A percentile compares a stretch with the other conserved stretches of the same genome.
phyloP scores from a whole-genome alignment of 2,797 vertebrate genomes.

The Orestias chungarensis region DNA sequence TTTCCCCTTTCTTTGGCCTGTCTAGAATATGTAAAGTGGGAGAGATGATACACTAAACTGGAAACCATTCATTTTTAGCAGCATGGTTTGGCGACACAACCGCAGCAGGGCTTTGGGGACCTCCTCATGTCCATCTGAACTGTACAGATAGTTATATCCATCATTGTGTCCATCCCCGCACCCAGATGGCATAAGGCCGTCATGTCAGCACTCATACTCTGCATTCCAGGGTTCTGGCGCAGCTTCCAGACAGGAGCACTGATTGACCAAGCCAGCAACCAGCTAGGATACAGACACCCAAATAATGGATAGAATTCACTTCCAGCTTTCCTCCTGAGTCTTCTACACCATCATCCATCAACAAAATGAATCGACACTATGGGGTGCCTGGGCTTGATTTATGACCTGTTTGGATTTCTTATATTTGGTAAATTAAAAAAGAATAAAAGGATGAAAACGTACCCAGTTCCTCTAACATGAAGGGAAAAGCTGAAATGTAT shows the following conservation, averaged over 20 bases:
- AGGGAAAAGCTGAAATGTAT: constrained; percentile 22
- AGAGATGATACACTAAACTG: constrained; percentile 56
- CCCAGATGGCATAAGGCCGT: constrained; percentile 81
- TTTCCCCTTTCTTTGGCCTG: constrained; percentile 39
- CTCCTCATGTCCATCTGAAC: constrained; percentile 65
- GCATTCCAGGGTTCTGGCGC: constrained; percentile 73
- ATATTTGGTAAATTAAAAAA: constrained; percentile 56
- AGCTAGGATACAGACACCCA: constrained; percentile 57
- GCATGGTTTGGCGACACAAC: constrained; percentile 69
- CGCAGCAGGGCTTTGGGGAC: constrained; percentile 64
- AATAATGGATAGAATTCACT: constrained; percentile 69
- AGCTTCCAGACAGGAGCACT: constrained; percentile 52
- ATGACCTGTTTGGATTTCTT: constrained; percentile 48
- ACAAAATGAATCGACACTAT: constrained; percentile 66
- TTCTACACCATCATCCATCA: constrained; percentile 66
- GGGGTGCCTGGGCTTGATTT: constrained; percentile 54
- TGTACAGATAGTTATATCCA: constrained; percentile 60
- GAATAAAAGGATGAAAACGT: constrained; percentile 48
- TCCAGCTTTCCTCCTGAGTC: constrained; percentile 71
- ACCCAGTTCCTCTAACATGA: constrained; percentile 17
- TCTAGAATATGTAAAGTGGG: constrained; percentile 54
- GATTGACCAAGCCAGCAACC: constrained; percentile 68
- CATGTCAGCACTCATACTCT: constrained; percentile 66
- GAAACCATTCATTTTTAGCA: constrained; percentile 64
- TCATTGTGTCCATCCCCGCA: constrained; percentile 66